These are phyloP conservation scores for Papilio polyxenes DNA, from an alignment of 1,140 invertebrate genomes.

Conservation along the genomic window DNA sequence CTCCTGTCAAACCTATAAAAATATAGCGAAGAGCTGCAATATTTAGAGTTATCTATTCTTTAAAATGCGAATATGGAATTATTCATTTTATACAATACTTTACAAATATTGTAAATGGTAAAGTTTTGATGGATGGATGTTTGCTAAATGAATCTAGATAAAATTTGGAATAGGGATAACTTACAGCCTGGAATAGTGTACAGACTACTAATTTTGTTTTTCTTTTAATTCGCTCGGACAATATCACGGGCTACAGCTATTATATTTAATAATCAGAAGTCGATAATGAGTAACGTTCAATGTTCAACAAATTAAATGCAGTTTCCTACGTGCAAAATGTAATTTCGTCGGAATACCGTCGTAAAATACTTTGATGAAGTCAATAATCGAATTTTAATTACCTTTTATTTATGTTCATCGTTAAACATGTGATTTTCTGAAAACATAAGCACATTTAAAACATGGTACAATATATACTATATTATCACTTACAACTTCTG, in stretches of 20 bases:
- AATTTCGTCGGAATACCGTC: slow-evolving; percentile 9
- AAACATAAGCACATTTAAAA: not conserved
- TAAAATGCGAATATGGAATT: no score
- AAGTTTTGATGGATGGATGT: no score
- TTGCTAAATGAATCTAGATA: no score
- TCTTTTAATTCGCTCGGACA: no score
- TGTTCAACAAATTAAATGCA: slow-evolving; percentile 15
- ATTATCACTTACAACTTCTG: not conserved
- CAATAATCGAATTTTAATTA: slow-evolving; percentile 19
- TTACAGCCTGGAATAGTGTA: no score
- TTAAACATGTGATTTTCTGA: slow-evolving; percentile 11
- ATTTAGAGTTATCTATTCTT: no score
- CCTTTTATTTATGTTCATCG: slow-evolving; percentile 24
- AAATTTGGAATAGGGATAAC: no score
- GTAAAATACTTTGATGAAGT: slow-evolving; percentile 1
- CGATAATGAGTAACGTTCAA: slow-evolving; percentile 23
- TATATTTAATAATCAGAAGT: slow-evolving; percentile 5
- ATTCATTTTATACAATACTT: no score
- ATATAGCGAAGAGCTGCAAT: no score
- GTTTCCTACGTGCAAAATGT: slow-evolving; percentile 5
- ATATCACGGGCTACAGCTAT: not conserved
- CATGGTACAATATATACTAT: not conserved
- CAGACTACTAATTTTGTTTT: no score
- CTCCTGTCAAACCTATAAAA: no score
- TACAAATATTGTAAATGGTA: no score